These are phyloP conservation scores for Xiphophorus birchmanni DNA, from an alignment of 2,797 vertebrate genomes.

Conservation along the genomic window DNA sequence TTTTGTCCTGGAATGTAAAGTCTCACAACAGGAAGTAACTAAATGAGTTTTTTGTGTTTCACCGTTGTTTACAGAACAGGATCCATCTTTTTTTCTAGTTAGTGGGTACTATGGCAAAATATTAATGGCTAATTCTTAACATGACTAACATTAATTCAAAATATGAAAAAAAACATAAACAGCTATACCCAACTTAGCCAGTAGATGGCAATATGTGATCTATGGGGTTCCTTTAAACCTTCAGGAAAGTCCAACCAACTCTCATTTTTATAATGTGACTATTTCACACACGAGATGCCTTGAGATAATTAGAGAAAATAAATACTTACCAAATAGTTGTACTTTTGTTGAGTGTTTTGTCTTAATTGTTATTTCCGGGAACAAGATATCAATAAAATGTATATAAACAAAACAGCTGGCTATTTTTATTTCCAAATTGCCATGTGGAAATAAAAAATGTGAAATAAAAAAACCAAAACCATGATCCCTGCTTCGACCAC, in stretches of 20 bases:
- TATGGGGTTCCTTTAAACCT: neutral
- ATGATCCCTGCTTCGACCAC: neutral
- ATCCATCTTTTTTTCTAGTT: neutral
- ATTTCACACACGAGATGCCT: neutral
- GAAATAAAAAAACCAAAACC: neutral
- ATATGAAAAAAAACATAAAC: neutral
- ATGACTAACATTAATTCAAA: neutral
- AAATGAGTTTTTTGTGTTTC: neutral
- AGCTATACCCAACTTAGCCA: neutral
- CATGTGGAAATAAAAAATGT: neutral
- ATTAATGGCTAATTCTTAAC: neutral
- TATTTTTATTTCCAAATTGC: neutral
- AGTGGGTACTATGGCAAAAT: too few species aligned
- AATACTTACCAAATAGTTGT: neutral
- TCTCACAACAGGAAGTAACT: neutral
- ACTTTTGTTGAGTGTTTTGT: neutral
- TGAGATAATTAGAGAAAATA: neutral
- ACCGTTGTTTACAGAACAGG: neutral
- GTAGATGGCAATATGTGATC: neutral
- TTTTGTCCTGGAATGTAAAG: neutral
- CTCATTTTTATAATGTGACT: neutral
- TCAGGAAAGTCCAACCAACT: neutral
- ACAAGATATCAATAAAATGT: conserved; percentile 67
- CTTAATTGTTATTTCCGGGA: conserved; percentile 84
- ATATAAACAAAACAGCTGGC: neutral